Evolutionary conservation across 2,888 invertebrate species (phyloP).

Genomic region (Kuschelorhynchus macadamiae): DNA sequence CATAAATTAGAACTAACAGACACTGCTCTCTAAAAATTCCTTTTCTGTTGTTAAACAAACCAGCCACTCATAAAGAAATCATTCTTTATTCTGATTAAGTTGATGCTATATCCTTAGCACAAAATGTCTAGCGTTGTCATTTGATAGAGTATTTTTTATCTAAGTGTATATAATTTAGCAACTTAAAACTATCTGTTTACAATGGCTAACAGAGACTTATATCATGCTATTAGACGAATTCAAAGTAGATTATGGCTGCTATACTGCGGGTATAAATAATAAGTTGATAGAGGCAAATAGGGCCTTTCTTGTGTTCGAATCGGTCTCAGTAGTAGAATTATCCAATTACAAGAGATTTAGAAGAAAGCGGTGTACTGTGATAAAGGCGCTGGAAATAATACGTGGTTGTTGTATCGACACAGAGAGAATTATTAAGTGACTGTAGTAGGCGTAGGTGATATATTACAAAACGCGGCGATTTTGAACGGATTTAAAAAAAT

Average conservation of each 20-base stretch:
- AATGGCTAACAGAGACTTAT: neutral
- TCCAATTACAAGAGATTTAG: slow-evolving; percentile 33
- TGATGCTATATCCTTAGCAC: too few species aligned
- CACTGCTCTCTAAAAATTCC: too few species aligned
- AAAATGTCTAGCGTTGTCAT: too few species aligned
- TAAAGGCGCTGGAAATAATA: neutral
- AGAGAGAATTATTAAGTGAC: too few species aligned
- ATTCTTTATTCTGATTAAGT: too few species aligned
- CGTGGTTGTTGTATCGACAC: too few species aligned
- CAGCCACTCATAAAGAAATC: too few species aligned
- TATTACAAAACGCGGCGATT: too few species aligned
- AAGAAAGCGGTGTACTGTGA: neutral
- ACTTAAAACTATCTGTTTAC: neutral
- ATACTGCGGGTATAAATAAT: neutral
- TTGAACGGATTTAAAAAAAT: too few species aligned
- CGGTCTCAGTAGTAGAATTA: slow-evolving; percentile 19
- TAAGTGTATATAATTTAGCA: neutral
- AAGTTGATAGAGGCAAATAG: neutral
- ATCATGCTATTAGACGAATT: neutral
- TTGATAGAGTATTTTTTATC: neutral
- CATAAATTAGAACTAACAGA: too few species aligned
- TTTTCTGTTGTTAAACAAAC: too few species aligned
- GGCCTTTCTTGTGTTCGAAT: neutral
- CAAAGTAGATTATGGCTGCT: neutral
- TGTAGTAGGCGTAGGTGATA: too few species aligned